Evolutionary conservation across 1,140 invertebrate genomes (phyloP).

Genomic region (Gonatopus flavifemur): DNA sequence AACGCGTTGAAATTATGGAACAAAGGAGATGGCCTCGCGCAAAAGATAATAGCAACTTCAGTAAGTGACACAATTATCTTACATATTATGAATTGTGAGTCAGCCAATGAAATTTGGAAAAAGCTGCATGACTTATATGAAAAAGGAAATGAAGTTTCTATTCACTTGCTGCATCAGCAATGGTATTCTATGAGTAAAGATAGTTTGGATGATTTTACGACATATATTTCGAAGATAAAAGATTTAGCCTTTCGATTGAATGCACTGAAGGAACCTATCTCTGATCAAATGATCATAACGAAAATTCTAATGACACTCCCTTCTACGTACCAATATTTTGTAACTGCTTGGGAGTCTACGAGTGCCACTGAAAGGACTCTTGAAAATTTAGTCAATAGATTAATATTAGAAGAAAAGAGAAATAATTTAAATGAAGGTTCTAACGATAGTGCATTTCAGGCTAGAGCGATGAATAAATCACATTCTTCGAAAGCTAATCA

Average conservation of each 20-base stretch:
- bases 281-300: slow-evolving; percentile 29
- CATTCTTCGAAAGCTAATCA: not conserved
- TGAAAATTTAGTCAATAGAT: slow-evolving; percentile 20
- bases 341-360: slow-evolving; percentile 34
- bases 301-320: slow-evolving; percentile 36
- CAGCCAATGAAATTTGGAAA: slow-evolving; percentile 38
- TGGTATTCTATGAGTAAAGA: slow-evolving; percentile 25
- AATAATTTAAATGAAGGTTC: not conserved
- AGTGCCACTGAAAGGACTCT: slow-evolving; percentile 21
- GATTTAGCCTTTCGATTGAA: slow-evolving; percentile 23
- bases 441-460: slow-evolving; percentile 8
- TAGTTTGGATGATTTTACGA: slow-evolving; percentile 13
- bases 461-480: not conserved
- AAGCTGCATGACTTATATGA: not conserved
- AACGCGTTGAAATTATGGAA: not conserved
- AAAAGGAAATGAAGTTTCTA: not conserved
- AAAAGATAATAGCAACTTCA: not conserved
- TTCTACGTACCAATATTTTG: slow-evolving; percentile 26
- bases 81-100: slow-evolving; percentile 40
- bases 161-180: slow-evolving; percentile 33
- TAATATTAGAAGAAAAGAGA: slow-evolving; percentile 29
- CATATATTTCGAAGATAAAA: slow-evolving; percentile 21
- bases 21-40: not conserved
- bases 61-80: slow-evolving; percentile 15
- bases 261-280: slow-evolving; percentile 24